These are phyloP conservation scores for Crotalus tigris DNA, from an alignment of 2,113 vertebrate species.

Conservation along the genomic window DNA sequence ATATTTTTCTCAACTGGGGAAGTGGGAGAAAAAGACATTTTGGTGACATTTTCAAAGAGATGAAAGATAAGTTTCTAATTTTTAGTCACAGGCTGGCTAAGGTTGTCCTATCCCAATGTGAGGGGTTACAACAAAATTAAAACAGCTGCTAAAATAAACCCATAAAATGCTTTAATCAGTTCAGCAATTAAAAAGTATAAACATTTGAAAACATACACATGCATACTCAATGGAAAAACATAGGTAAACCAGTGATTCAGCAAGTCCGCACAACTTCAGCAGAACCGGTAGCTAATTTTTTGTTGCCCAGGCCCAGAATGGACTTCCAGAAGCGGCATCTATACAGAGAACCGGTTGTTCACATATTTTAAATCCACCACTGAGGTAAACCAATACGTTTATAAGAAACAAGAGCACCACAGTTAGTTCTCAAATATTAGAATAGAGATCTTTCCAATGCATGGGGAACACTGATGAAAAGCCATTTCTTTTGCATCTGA, in stretches of 20 bases:
- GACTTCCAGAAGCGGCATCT: too few relatives aligned
- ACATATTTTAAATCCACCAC: too few relatives aligned
- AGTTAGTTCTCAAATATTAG: not conserved
- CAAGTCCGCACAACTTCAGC: too few relatives aligned
- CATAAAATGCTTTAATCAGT: not conserved
- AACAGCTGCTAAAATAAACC: not conserved
- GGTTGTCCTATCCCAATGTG: not conserved
- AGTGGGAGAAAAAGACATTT: not conserved
- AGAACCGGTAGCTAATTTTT: too few relatives aligned
- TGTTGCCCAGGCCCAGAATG: too few relatives aligned
- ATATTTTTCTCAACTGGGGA: not conserved
- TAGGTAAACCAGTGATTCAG: not conserved
- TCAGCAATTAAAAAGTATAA: not conserved
- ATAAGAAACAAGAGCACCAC: not conserved
- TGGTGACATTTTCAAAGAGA: not conserved
- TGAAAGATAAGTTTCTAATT: not conserved
- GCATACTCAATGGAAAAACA: not conserved
- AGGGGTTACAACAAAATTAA: not conserved
- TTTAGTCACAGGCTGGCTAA: not conserved
- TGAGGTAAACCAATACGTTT: not conserved
- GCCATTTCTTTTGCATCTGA: not conserved
- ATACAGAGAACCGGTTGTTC: too few relatives aligned
- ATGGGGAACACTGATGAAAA: not conserved
- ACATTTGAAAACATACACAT: not conserved
- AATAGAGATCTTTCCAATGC: not conserved